Evolutionary conservation across 2,888 invertebrate genomes (phyloP).

Genomic region (Diarsia brunnea): DNA sequence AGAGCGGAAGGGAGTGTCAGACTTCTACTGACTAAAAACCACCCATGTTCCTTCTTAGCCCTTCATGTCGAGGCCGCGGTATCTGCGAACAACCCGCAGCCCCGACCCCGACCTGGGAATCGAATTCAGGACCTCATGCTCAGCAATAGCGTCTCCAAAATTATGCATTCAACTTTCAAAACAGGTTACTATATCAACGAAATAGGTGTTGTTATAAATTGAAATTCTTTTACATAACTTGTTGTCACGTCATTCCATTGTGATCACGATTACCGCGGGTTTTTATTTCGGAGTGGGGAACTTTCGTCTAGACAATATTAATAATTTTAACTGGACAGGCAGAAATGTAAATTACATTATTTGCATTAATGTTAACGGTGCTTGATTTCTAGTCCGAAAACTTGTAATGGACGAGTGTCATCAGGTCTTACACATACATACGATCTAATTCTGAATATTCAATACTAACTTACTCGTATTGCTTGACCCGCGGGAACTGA

Average conservation of each 20-base stretch:
- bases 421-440: background rate
- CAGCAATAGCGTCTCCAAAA: background rate
- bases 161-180: slow-evolving; percentile 24
- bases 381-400: slow-evolving; percentile 10
- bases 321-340: slow-evolving; percentile 15
- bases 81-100: too few species aligned
- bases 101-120: too few species aligned
- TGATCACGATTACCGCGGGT: slow-evolving; percentile 32
- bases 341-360: slow-evolving; percentile 16
- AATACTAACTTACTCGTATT: background rate
- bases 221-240: slow-evolving; percentile 32
- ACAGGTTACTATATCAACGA: background rate
- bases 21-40: too few species aligned
- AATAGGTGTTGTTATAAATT: slow-evolving; percentile 42
- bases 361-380: background rate
- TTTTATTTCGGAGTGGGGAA: slow-evolving; percentile 13
- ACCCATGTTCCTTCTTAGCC: too few species aligned
- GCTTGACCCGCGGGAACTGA: too few species aligned
- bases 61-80: too few species aligned
- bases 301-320: slow-evolving; percentile 47
- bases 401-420: background rate
- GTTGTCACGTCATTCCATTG: slow-evolving; percentile 29
- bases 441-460: background rate
- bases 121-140: background rate
- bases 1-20: too few species aligned